Conservation (phyloP, 1,140 invertebrate species). For the Halyomorpha halys region DNA sequence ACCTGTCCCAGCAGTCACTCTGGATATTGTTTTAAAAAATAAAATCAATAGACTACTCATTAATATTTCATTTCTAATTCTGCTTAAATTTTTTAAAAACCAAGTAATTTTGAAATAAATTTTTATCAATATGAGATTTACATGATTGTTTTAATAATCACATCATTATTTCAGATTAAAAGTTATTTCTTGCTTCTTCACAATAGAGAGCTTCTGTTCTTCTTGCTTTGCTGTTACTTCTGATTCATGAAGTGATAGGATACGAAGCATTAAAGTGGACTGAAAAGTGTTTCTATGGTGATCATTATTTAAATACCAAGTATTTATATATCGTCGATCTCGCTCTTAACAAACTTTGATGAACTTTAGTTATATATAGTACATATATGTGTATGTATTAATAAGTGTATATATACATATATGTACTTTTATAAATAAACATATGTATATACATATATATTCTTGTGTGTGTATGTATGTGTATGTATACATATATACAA, state of each 20-base stretch:
- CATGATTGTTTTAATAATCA: not conserved
- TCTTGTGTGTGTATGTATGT: not conserved
- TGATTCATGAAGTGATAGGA: no score
- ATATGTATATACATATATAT: not conserved
- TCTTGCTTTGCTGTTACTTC: no score
- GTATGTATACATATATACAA: not conserved
- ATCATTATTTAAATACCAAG: constrained; percentile 14
- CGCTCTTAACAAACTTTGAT: constrained; percentile 13
- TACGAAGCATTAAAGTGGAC: not conserved
- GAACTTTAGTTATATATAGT: constrained; percentile 3
- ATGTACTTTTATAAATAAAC: not conserved
- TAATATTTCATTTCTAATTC: not conserved
- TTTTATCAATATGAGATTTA: not conserved
- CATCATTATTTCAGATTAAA: not conserved
- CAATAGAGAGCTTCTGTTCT: no score
- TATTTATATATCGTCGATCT: constrained; percentile 18
- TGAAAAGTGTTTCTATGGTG: constrained; percentile 5
- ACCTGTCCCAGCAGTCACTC: no score
- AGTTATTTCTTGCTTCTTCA: no score
- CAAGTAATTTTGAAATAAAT: no score
- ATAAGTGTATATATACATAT: no score
- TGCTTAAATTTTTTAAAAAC: not conserved
- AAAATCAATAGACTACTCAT: not conserved
- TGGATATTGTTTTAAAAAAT: not conserved
- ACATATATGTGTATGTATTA: constrained; percentile 5